phyloP scores from a whole-genome alignment of 2,888 invertebrate species.

The Drosophila kambysellisi region DNA sequence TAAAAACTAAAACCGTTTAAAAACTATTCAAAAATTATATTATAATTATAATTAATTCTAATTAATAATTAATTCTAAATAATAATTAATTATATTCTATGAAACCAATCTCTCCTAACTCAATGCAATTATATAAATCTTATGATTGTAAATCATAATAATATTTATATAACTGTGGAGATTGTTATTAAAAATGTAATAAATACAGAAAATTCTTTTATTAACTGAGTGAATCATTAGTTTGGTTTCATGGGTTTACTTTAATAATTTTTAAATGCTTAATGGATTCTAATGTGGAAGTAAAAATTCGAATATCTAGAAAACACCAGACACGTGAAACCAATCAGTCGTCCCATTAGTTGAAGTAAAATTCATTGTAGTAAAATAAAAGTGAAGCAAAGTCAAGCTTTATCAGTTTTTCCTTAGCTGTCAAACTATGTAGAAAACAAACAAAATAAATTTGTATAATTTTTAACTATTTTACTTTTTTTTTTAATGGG shows the following conservation, averaged over 20 bases:
- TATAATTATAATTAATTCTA: too few species aligned
- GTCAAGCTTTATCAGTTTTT: neutral
- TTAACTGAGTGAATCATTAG: too few species aligned
- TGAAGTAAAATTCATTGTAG: too few species aligned
- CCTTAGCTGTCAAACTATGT: constrained; percentile 7
- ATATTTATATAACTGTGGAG: too few species aligned
- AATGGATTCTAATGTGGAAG: too few species aligned
- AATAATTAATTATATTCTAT: too few species aligned
- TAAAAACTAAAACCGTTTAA: neutral
- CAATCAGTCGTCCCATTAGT: neutral
- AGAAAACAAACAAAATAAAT: neutral
- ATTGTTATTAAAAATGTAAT: too few species aligned
- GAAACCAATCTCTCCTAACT: neutral
- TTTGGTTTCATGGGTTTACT: neutral
- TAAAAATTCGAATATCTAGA: neutral
- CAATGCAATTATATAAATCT: neutral
- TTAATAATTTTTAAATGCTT: too few species aligned
- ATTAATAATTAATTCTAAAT: too few species aligned
- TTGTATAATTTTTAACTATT: neutral
- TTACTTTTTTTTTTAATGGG: neutral
- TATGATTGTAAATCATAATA: too few species aligned
- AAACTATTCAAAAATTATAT: neutral
- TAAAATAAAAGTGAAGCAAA: neutral
- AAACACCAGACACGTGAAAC: neutral
- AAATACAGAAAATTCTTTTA: too few species aligned